Percentiles rank a stretch among this genome's conserved stretches.
phyloP scores from a whole-genome alignment of 64 coral and sea anemone species.

The Acropora yongei region DNA sequence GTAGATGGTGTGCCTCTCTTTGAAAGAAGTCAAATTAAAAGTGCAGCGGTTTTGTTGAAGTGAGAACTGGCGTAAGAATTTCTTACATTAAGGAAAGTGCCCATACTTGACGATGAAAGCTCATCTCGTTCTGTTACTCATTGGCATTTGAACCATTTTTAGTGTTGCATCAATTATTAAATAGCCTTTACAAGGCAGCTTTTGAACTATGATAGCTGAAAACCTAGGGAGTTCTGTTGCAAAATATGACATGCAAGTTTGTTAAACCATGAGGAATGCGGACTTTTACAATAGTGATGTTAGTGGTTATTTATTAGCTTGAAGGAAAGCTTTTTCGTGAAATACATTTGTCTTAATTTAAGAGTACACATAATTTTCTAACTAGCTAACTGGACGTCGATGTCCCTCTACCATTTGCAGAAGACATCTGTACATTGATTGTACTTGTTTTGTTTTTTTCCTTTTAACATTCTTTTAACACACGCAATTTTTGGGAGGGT shows the following conservation, averaged over 20 bases:
- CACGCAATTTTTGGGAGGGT: not conserved
- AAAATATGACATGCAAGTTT: constrained; percentile 20
- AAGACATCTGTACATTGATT: too few relatives aligned
- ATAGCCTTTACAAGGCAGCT: not conserved
- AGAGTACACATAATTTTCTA: not conserved
- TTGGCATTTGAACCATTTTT: too few relatives aligned
- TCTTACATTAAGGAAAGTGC: too few relatives aligned
- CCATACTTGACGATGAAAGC: too few relatives aligned
- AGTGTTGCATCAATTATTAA: not conserved
- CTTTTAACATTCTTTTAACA: not conserved
- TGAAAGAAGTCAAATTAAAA: too few relatives aligned
- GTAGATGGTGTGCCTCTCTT: too few relatives aligned
- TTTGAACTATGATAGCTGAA: not conserved
- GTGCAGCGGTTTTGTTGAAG: too few relatives aligned
- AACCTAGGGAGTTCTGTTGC: constrained; percentile 8
- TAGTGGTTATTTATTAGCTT: constrained; percentile 29
- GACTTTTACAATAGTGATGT: constrained; percentile 3
- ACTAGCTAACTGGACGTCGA: not conserved
- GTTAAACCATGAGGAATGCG: not conserved
- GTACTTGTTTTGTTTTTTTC: not conserved
- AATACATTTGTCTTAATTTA: not conserved
- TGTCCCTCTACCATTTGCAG: not conserved
- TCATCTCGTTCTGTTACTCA: too few relatives aligned
- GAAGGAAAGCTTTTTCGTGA: not conserved
- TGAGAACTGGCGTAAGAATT: too few relatives aligned